These are phyloP conservation scores for Puffinus mauretanicus DNA, from an alignment of 2,113 vertebrate genomes.

Conservation along the genomic window DNA sequence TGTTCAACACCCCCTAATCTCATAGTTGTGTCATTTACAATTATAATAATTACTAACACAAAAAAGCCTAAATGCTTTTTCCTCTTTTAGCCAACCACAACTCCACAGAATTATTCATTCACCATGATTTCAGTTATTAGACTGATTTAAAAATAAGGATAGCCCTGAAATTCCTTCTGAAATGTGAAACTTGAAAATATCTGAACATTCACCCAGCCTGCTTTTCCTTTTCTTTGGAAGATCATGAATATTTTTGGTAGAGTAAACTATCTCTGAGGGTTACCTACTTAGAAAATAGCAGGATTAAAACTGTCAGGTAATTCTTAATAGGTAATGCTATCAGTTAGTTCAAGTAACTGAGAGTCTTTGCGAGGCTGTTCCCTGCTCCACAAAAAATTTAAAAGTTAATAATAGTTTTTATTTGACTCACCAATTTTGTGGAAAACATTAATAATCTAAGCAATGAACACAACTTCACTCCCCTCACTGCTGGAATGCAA, in stretches of 20 bases:
- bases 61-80: not conserved
- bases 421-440: not conserved
- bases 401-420: not conserved
- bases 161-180: not conserved
- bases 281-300: not conserved
- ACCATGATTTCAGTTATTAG: not conserved
- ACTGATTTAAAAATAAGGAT: not conserved
- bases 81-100: not conserved
- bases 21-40: slow-evolving; percentile 9
- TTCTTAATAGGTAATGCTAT: not conserved
- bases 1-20: not conserved
- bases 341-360: not conserved
- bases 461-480: not conserved
- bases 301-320: not conserved
- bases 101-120: not conserved
- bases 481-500: not conserved
- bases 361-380: not conserved
- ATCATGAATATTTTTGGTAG: not conserved
- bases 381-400: not conserved
- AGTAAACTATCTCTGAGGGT: not conserved
- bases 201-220: not conserved
- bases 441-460: not conserved
- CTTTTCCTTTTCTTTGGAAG: not conserved
- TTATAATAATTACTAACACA: not conserved
- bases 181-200: not conserved